Conservation (phyloP, 2,797 vertebrate genomes). For the Odontamblyopus rebecca region DNA sequence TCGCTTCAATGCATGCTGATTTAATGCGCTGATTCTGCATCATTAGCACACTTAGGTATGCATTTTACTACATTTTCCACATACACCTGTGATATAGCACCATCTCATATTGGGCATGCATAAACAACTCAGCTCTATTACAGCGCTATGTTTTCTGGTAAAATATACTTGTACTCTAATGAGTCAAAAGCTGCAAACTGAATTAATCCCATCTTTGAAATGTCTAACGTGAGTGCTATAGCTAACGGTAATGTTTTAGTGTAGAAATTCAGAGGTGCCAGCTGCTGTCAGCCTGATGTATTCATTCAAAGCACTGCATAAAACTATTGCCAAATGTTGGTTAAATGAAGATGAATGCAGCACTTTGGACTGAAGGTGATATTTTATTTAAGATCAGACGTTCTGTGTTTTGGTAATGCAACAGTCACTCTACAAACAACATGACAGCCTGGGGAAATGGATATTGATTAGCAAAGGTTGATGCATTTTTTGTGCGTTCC, state of each 20-base stretch:
- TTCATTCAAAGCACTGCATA: conserved; percentile 60
- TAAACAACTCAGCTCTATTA: conserved; percentile 16
- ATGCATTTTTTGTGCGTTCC: conserved; percentile 40
- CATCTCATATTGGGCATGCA: conserved; percentile 3
- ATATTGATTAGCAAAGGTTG: conserved; percentile 83
- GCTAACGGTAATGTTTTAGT: conserved; percentile 33
- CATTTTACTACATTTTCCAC: conserved; percentile 8
- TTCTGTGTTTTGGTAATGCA: conserved; percentile 78
- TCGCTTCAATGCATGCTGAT: conserved; percentile 7
- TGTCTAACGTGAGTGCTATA: conserved; percentile 16
- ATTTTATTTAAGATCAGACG: conserved; percentile 82
- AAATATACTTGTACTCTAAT: conserved; percentile 15
- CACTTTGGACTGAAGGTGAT: conserved; percentile 79
- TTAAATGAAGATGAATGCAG: conserved; percentile 81
- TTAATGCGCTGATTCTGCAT: conserved; percentile 29
- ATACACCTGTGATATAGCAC: not conserved
- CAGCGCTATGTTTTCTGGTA: conserved; percentile 7
- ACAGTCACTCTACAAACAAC: conserved; percentile 69
- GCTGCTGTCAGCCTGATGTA: conserved; percentile 57
- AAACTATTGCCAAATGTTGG: conserved; percentile 72
- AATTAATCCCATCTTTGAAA: conserved; percentile 24
- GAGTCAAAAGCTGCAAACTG: conserved; percentile 43
- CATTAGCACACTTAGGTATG: conserved; percentile 21
- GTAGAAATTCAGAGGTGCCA: conserved; percentile 53
- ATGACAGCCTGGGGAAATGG: conserved; percentile 80